These are phyloP conservation scores for Celastrina argiolus DNA, from an alignment of 2,888 invertebrate genomes.

Conservation along the genomic window DNA sequence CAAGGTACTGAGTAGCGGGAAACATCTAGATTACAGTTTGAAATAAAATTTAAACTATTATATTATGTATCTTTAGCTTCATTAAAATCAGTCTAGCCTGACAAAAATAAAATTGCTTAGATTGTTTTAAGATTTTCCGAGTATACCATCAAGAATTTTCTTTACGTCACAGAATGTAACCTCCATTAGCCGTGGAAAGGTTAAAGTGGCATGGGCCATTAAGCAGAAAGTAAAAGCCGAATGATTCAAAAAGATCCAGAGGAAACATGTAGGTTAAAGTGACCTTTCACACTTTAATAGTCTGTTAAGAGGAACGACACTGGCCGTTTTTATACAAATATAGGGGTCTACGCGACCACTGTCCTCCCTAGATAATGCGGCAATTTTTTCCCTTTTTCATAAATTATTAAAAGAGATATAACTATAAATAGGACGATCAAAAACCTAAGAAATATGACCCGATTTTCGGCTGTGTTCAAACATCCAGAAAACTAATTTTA, in stretches of 20 bases:
- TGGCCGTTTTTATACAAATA: no score
- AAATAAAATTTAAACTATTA: no score
- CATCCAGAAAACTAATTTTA: no score
- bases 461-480: no score
- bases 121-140: background rate
- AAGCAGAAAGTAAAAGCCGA: background rate
- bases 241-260: background rate
- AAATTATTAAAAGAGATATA: no score
- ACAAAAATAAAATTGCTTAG: background rate
- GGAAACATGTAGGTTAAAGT: conserved; percentile 1
- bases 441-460: no score
- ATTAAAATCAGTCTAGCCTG: background rate
- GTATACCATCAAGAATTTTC: background rate
- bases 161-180: background rate
- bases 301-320: background rate
- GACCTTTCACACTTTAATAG: background rate
- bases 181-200: conserved; percentile 1
- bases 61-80: background rate
- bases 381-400: no score
- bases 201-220: conserved; percentile 3
- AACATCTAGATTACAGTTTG: no score
- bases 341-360: no score
- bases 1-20: no score
- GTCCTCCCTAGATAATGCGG: no score
- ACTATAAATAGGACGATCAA: no score